A percentile compares a stretch with the other conserved stretches of the same genome.
phyloP scores from a whole-genome alignment of 2,113 vertebrate genomes.

The Brachionichthys hirsutus region DNA sequence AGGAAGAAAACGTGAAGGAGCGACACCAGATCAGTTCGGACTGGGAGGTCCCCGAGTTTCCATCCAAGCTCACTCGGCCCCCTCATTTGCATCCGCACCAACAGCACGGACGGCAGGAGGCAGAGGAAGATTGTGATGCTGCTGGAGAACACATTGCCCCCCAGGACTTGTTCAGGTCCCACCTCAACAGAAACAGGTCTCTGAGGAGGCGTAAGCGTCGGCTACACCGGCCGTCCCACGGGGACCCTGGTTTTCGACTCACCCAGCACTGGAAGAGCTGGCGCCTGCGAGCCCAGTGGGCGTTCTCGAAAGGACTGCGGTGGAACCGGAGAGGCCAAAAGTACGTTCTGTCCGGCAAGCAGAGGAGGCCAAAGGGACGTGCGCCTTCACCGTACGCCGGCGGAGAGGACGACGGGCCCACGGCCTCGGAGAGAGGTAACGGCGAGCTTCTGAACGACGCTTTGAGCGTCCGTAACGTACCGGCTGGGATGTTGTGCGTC shows the following conservation, averaged over 20 bases:
- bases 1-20: constrained; percentile 67
- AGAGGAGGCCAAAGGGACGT: constrained; percentile 39
- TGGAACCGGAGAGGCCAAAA: constrained; percentile 64
- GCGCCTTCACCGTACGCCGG: constrained; percentile 5
- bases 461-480: too few relatives aligned
- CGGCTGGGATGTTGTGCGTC: too few relatives aligned
- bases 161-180: constrained; percentile 41
- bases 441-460: too few relatives aligned
- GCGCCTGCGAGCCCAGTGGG: constrained; percentile 80
- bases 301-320: constrained; percentile 57
- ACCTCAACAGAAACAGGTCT: constrained; percentile 40
- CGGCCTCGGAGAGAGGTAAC: constrained; percentile 51
- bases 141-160: background rate
- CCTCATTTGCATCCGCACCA: constrained; percentile 26
- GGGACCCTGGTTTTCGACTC: constrained; percentile 59
- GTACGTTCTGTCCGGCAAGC: constrained; percentile 52
- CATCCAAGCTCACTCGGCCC: constrained; percentile 34
- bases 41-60: constrained; percentile 60
- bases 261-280: constrained; percentile 85
- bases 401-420: constrained; percentile 53
- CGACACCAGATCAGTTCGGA: constrained; percentile 52
- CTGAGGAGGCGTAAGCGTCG: constrained; percentile 60
- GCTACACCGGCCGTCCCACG: constrained; percentile 43
- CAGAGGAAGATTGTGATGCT: background rate
- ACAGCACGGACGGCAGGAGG: constrained; percentile 22